Base-by-base conservation (phyloP, 2,113 vertebrate genomes). In the Kryptolebias marmoratus region DNA sequence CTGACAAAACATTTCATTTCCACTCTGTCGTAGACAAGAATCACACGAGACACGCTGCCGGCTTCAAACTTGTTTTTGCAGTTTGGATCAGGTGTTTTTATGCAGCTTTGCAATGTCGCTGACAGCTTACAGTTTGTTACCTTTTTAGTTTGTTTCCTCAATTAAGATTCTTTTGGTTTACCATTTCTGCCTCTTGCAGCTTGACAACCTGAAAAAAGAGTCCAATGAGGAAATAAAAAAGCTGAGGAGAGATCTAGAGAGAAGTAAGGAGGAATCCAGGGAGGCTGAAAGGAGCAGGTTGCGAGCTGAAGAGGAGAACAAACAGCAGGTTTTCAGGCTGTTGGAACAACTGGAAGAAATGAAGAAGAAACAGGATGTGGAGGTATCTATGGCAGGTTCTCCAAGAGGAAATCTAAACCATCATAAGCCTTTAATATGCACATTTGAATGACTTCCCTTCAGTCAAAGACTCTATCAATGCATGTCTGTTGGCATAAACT, bases 151-250 rank as follows among this genome's bases (percentile, higher is more conserved):
- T 45, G 2, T 56, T 56, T 71, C 5, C 32, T n/a, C 30, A 69
- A 30, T 7, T 3, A 45, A 32, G 8, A 48, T 58, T 68, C 5
- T 67, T 62, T 27, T 32, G 62, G 22, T 63, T 64, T n/a, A 68
- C 47, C 22, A 28, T 32, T 52, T 77, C 32, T 75, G 10, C 55
- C 50, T 83, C 6, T 72, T 65, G 11, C 63, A 94, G 92, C 45
- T 90, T 48, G 83, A 83, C 45, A 86, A 49, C 68, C 49, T 91
- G 3, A 85, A 87, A 73, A 77, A 22, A 13, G 83, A 92, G 66
- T 86, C 76, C 47, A 77, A 36, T 32, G 88, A 90, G 32, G 88
- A 92, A 82, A 74, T 82, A 22, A 55, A 80, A 48, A 85, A 60
- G 66, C 63, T 92, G 69, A 88, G 59, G 53, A 89, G 60, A 65